Evolutionary conservation across 1,140 invertebrate genomes (phyloP), one percentile per base, ranked within the genome.

Genomic region (Zaprionus lachaisei): DNA sequence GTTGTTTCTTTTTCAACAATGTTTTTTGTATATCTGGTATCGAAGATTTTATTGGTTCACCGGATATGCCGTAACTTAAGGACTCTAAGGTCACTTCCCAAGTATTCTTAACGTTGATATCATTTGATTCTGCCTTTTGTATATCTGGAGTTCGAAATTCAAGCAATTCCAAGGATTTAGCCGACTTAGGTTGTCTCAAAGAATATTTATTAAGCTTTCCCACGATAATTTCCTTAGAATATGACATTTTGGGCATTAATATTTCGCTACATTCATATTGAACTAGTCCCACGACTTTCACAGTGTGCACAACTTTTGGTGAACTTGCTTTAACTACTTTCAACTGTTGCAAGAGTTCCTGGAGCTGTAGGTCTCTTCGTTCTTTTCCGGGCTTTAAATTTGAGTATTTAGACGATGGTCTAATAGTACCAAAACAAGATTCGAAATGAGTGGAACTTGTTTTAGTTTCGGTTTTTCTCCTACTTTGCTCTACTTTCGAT

Each of bases 81-180:
- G 20, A 24, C 20, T 9, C 11, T 49, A 12, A 3, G 17, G 47
- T 5, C 6, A 11, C 6, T 17, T 7, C 31, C 38, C 5, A 20
- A 12, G 9, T 47, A 24, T 7, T 44, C 28, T n/a, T n/a, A 37
- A 4, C 12, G 28, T 26, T 44, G 7, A 14, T 7, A 37, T 15
- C 5, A 4, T 22, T 5, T 9, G 54, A 28, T 14, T 67, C 69
- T 1, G 5, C 17, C n/a, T 4, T 56, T 44, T 57, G 24, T 28
- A 57, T 55, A 56, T 66, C 64, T 1, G 83, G 80, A 4, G 66
- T 49, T 0, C 83, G 77, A 31, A 86, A 86, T 14, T 86, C 83
- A 5, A 64, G 55, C 12, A 58, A 41, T 12, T 15, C 58, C 26
- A 28, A 26, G 2, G 58, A 17, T 15, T 44, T 20, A n/a, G 6